Evolutionary conservation across 2,797 vertebrate genomes (phyloP).

Genomic region (Catamblyrhynchus diadema): DNA sequence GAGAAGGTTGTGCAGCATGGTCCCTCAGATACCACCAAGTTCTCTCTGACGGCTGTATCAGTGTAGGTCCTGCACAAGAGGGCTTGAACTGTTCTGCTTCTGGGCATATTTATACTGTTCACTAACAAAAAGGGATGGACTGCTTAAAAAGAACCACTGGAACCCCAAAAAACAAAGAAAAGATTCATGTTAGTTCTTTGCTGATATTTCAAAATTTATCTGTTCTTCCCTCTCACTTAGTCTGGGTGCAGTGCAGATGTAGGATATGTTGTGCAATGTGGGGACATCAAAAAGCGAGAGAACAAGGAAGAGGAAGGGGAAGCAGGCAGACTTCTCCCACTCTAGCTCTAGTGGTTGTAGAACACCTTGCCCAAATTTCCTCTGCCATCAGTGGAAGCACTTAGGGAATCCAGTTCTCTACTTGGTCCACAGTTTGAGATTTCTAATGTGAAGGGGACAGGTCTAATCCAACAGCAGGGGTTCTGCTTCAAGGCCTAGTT

Average conservation of each 20-base stretch:
- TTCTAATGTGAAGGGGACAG: neutral
- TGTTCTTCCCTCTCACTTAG: neutral
- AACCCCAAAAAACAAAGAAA: rapidly evolving
- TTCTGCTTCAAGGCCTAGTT: neutral
- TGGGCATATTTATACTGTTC: neutral
- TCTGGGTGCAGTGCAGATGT: neutral
- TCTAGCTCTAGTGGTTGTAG: neutral
- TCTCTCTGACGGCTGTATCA: neutral
- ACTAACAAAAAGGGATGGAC: neutral
- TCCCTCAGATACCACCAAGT: neutral
- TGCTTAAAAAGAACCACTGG: neutral
- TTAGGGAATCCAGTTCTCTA: neutral
- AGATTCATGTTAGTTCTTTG: neutral
- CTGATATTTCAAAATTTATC: neutral
- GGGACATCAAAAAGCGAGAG: neutral
- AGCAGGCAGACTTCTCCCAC: neutral
- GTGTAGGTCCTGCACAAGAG: neutral
- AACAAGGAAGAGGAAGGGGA: neutral
- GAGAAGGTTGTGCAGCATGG: neutral
- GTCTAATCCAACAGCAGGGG: neutral
- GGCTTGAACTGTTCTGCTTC: neutral
- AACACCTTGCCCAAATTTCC: neutral
- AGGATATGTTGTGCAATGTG: neutral
- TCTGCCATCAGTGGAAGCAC: neutral
- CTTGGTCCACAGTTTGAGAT: neutral